Base-by-base conservation (phyloP, 2,113 vertebrate genomes). In the Orycteropus afer region DNA sequence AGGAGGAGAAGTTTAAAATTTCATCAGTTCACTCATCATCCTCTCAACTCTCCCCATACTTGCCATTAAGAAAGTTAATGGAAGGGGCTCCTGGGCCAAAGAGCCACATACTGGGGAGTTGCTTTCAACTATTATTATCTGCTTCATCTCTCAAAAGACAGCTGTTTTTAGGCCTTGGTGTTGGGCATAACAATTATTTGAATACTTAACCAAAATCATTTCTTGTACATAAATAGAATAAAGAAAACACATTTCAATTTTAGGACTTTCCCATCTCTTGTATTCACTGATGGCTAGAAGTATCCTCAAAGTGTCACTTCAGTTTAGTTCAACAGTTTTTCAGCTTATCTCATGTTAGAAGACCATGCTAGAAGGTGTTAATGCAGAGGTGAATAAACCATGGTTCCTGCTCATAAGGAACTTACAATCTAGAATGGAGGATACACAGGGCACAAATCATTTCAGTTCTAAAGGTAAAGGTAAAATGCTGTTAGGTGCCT, bases 1-100 rank as follows among this genome's bases (percentile, higher is more conserved):
- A 15, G 25, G n/a, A 90, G 93, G 63, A 88, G 84, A 96, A 92
- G n/a, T 59, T 87, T 76, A 29, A 91, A 90, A 51, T 92, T 55
- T 37, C 40, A n/a, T 84, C 42, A 32, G 4, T 34, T 91, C 86
- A 80, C 47, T 51, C 49, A 7, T 20, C 80, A 42, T 71, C 20
- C 34, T 71, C 51, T 57, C 80, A 87, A 34, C 18, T 87, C 34
- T 89, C 27, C 12, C 9, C 1, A 29, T 0, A 0, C 17, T 40
- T 74, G 71, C 45, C 53, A 14, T 32, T 63, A 34, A 47, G 0
- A 47, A n/a, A 93, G 27, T 7, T n/a, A 63, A 71, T 5, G 29
- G 15, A 25, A 45, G n/a, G n/a, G 17, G 13, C 4, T 67, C 32
- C 1, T 4, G 37, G 1, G 9, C 12, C 45, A 15, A 73, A 53